Percentiles rank a stretch among this genome's conserved stretches.
Conservation (phyloP, 2,888 invertebrate genomes). For the Frankliniella fusca region DNA sequence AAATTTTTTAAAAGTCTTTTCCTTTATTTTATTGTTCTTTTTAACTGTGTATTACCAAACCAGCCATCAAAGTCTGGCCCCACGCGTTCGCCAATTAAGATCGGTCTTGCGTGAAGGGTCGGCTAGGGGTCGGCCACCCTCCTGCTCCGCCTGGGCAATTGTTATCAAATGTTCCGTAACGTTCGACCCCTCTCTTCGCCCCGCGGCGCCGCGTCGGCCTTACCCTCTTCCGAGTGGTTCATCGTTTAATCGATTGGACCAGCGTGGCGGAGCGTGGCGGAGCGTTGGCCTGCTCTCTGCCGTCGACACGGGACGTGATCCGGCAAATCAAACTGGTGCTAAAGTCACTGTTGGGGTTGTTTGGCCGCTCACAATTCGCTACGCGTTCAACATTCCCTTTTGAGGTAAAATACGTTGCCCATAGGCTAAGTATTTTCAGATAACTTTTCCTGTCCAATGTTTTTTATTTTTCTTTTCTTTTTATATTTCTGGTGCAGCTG, state of each 20-base stretch:
- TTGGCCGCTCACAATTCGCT: too few relatives aligned
- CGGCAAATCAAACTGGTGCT: too few relatives aligned
- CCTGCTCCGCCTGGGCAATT: background rate
- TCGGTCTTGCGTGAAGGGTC: background rate
- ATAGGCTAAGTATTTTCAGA: too few relatives aligned
- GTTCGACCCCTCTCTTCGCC: conserved; percentile 28
- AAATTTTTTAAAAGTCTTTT: too few relatives aligned
- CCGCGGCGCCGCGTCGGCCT: background rate
- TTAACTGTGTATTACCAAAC: too few relatives aligned
- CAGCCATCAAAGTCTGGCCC: background rate
- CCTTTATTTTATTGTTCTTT: too few relatives aligned
- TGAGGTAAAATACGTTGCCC: too few relatives aligned
- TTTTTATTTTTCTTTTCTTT: too few relatives aligned
- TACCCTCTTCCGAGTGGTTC: background rate
- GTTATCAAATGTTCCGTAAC: conserved; percentile 20
- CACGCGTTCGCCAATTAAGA: background rate
- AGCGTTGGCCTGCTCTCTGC: background rate
- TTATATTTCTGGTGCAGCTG: too few relatives aligned
- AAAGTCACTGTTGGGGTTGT: too few relatives aligned
- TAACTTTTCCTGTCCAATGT: too few relatives aligned
- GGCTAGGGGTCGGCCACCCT: background rate
- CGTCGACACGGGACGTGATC: conserved; percentile 22
- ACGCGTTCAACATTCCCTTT: too few relatives aligned
- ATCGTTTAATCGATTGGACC: background rate
- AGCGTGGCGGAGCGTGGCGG: background rate